phyloP scores from a whole-genome alignment of 2,797 vertebrate genomes.

The Semaprochilodus insignis region DNA sequence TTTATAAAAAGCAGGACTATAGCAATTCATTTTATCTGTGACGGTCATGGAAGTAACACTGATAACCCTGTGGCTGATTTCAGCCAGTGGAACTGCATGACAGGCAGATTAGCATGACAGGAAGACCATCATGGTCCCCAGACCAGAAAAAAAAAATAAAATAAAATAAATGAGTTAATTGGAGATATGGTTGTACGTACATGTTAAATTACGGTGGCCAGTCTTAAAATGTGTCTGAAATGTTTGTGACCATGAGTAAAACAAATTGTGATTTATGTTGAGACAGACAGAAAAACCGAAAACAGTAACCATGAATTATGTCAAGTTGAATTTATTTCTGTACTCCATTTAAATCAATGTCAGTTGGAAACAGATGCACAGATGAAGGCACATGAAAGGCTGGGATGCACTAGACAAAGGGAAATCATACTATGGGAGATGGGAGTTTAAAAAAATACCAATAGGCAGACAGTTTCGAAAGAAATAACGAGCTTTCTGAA shows the following conservation, averaged over 20 bases:
- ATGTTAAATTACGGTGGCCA: neutral
- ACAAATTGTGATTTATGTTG: slow-evolving; percentile 36
- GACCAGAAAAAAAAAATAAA: too few species aligned
- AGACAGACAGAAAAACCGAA: slow-evolving; percentile 51
- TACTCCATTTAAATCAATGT: slow-evolving; percentile 78
- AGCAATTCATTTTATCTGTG: too few species aligned
- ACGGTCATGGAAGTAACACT: too few species aligned
- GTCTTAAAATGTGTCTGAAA: neutral
- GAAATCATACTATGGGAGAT: neutral
- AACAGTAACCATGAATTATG: slow-evolving; percentile 64
- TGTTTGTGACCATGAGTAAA: slow-evolving; percentile 5
- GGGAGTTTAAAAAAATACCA: neutral
- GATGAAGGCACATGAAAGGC: slow-evolving; percentile 80
- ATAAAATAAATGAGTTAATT: too few species aligned
- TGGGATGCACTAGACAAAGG: slow-evolving; percentile 39
- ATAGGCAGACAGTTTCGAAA: neutral
- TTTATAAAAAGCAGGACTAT: too few species aligned
- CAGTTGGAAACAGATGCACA: slow-evolving; percentile 60
- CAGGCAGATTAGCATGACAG: too few species aligned
- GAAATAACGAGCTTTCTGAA: neutral
- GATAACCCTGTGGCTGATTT: too few species aligned
- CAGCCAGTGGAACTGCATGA: too few species aligned
- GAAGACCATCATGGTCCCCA: too few species aligned
- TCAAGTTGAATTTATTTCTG: slow-evolving; percentile 82
- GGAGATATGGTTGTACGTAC: too few species aligned